Evolutionary conservation across 1,140 invertebrate genomes (phyloP).

Genomic region (Scylla paramamosain): DNA sequence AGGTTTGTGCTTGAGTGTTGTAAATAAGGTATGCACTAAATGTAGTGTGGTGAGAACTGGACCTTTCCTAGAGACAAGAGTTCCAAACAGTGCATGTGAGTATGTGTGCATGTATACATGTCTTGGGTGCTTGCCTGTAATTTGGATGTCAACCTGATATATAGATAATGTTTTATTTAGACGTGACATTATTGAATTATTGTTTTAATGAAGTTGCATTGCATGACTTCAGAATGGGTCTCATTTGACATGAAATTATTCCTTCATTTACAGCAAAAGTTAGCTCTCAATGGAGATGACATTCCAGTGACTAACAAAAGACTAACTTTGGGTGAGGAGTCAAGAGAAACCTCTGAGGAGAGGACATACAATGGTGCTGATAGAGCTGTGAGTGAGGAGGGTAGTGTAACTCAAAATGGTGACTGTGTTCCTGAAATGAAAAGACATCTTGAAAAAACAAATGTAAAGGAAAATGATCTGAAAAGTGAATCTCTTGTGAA

Average conservation of each 20-base stretch:
- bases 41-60: too few relatives aligned
- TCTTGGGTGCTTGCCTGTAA: too few relatives aligned
- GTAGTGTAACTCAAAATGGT: constrained; percentile 57
- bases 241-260: not conserved
- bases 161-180: too few relatives aligned
- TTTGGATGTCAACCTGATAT: too few relatives aligned
- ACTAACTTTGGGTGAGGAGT: not conserved
- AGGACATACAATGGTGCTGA: constrained; percentile 46
- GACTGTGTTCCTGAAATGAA: constrained; percentile 36
- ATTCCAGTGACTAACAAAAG: constrained; percentile 57
- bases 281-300: constrained; percentile 56
- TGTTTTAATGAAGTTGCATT: too few relatives aligned
- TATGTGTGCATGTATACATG: too few relatives aligned
- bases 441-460: not conserved
- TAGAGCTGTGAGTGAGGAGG: constrained; percentile 37
- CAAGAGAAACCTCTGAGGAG: constrained; percentile 50
- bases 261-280: constrained; percentile 49
- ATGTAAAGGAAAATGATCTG: constrained; percentile 52
- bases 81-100: too few relatives aligned
- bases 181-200: too few relatives aligned
- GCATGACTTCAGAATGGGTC: too few relatives aligned
- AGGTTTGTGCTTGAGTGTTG: too few relatives aligned
- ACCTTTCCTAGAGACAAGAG: too few relatives aligned
- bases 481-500: constrained; percentile 71
- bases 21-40: too few relatives aligned